Evolutionary conservation across 1,140 invertebrate species (phyloP).

Genomic region (Leptinotarsa lineolata): DNA sequence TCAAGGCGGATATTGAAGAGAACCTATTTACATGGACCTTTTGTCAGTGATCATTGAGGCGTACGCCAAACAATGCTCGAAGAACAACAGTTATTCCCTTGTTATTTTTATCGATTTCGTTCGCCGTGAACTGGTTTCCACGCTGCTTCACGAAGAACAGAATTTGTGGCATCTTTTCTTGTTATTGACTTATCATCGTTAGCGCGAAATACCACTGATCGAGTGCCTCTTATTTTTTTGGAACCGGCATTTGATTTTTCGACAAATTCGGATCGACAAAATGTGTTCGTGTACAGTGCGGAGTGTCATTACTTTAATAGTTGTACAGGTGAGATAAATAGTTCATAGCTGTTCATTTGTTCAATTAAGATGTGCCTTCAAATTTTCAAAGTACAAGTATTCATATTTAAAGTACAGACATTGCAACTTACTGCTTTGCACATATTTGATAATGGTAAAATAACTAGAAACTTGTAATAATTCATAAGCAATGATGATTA

Average conservation of each 20-base stretch:
- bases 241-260: background rate
- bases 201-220: background rate
- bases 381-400: too few species aligned
- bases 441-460: too few species aligned
- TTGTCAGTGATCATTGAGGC: too few species aligned
- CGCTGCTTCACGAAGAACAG: background rate
- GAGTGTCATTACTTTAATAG: background rate
- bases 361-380: too few species aligned
- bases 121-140: slow-evolving; percentile 5
- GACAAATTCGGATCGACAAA: background rate
- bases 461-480: too few species aligned
- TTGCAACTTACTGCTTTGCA: too few species aligned
- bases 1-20: too few species aligned
- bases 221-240: background rate
- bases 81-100: slow-evolving; percentile 1
- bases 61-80: background rate
- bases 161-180: slow-evolving; percentile 5
- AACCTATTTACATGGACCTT: too few species aligned
- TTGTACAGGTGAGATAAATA: background rate
- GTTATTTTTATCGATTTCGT: slow-evolving; percentile 6
- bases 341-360: too few species aligned
- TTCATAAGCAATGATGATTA: too few species aligned
- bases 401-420: too few species aligned
- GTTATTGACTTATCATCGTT: background rate
- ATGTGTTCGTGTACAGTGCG: background rate